Evolutionary conservation across 2,888 invertebrate species (phyloP).

Genomic region (Microctonus hyperodae): DNA sequence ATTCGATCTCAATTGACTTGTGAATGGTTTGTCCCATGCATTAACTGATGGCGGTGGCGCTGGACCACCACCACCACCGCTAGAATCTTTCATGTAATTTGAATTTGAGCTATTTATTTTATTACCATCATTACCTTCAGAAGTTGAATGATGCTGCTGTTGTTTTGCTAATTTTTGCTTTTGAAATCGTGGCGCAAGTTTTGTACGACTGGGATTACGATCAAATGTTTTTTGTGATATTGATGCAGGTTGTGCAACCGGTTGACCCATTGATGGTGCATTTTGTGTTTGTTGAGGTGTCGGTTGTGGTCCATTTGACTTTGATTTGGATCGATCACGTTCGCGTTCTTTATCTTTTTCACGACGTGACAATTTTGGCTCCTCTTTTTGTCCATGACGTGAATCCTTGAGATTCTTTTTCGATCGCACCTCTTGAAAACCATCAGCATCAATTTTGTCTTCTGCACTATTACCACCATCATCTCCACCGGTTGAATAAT

Average conservation of each 20-base stretch:
- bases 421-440: conserved; percentile 85
- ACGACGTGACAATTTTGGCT: conserved; percentile 47
- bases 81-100: conserved; percentile 54
- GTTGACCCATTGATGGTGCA: conserved; percentile 65
- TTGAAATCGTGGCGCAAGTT: conserved; percentile 79
- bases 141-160: conserved; percentile 64
- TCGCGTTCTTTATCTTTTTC: conserved; percentile 56
- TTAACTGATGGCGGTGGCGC: conserved; percentile 78
- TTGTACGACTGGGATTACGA: conserved; percentile 64
- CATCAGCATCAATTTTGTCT: conserved; percentile 68
- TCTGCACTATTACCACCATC: conserved; percentile 56
- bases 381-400: conserved; percentile 61
- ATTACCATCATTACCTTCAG: conserved; percentile 57
- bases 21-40: conserved; percentile 88
- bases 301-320: conserved; percentile 50
- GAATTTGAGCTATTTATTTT: conserved; percentile 40
- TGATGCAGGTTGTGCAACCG: conserved; percentile 64
- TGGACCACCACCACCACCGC: conserved; percentile 56
- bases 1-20: conserved; percentile 71
- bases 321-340: conserved; percentile 59
- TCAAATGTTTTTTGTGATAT: conserved; percentile 59
- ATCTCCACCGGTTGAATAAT: conserved; percentile 62
- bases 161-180: conserved; percentile 72
- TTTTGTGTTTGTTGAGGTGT: conserved; percentile 60
- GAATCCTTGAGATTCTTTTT: conserved; percentile 77